Base-by-base conservation (phyloP, 92 coral and sea anemone genomes). In the Zoanthus gigantus region DNA sequence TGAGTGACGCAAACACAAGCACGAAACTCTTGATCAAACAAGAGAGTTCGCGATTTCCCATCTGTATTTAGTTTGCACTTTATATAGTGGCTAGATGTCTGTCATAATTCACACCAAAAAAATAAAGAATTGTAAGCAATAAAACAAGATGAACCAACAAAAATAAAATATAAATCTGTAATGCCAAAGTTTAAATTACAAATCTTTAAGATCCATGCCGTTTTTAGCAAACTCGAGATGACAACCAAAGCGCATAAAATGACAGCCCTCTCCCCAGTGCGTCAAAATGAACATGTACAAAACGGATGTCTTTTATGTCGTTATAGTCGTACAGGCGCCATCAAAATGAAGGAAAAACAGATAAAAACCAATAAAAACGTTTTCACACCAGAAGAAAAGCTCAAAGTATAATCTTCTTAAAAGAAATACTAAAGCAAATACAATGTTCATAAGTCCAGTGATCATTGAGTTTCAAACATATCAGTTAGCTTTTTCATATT, bases 231-330 rank as follows among this genome's bases (percentile, higher is more conserved):
- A 63, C 74, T 45, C 85, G 7, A 65, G 31, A 50, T 29, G 63
- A 66, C 74, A 81, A 16, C 52, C 37, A 45, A 81, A 16, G 9
- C 56, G 46, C 60, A 37, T n/a, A 80, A 10, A 32, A 42, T 81
- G 74, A 65, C 61, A 65, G 74, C 42, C 16, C 15, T 66, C 46
- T 47, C 56, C 44, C 2, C 58, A 28, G 34, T 65, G 37, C 8
- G 44, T 81, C 16, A 37, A 80, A 44, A 8, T 44, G 74, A 74
- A 50, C 61, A 45, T n/a, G 29, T n/a, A 45, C 57, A 66, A 52
- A 81, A 67, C 85, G 85, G 74, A 81, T 81, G 85, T 50, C 44
- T 81, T 46, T 81, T 65, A 65, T 81, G 60, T 14, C 76, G 30
- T 48, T 81, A 65, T 17, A 81, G 73, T 66, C 60, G 13, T 34